Evolutionary conservation across 2,113 vertebrate genomes (phyloP), one percentile per base, ranked within the genome.

Genomic region (Leptobrachium ailaonicum): DNA sequence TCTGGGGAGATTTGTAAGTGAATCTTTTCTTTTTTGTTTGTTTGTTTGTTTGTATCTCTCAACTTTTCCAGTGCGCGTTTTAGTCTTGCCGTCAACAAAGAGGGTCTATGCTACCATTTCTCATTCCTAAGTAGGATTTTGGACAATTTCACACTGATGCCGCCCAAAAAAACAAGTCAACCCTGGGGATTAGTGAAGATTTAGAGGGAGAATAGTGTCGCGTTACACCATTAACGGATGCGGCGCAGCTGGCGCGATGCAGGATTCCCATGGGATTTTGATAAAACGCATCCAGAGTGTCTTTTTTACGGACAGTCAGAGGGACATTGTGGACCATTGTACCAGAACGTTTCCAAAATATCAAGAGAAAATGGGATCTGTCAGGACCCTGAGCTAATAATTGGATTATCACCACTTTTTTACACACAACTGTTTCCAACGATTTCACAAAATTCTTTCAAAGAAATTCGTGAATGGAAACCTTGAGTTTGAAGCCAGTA

Each of bases 71-170:
- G 85, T 83, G 71, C 87, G 88, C 86, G 85, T 85, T 85, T 88
- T 84, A 79, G 77, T 83, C 87, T 90, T 90, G 91, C 88, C 85
- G 86, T 88, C 89, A 87, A 81, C 86, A 86, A 83, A 88, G 83
- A 83, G 87, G 85, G 89, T 90, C 87, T 92, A 47, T 89, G 88
- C 85, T 79, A 10, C 89, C 20, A 89, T 90, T 87, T 90, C 89
- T 88, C 90, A 90, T 86, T 92, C 93, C 88, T 88, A 92, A 92
- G 87, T 83, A 89, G 89, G 89, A 90, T 92, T 92, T 90, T 86
- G 87, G 86, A 88, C 90, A 92, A 92, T 93, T 94, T 93, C 91
- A 92, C 87, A 92, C 88, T 75, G 85, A 90, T 87, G 87, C 85
- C 47, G 82, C 87, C 87, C 89, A 75, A 20, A 83, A 32, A 92